Conservation (phyloP, 2,113 vertebrate genomes). For the Columba livia region DNA sequence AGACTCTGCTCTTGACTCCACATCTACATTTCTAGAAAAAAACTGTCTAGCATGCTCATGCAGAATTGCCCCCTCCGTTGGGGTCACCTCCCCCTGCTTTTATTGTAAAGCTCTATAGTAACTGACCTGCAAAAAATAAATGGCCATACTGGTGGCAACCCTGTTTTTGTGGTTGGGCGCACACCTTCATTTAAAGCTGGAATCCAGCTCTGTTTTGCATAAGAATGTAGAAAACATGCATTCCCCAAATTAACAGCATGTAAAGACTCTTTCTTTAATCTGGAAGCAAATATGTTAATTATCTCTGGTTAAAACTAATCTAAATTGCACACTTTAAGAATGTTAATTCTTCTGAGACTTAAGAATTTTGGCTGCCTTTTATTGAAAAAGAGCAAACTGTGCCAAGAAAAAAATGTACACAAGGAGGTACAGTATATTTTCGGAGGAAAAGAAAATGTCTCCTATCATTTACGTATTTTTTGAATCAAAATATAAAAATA, state of each 20-base stretch:
- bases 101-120: background rate
- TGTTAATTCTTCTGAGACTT: background rate
- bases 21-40: background rate
- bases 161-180: background rate
- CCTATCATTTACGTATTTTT: background rate
- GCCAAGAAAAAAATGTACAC: background rate
- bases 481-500: background rate
- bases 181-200: slow-evolving; percentile 19
- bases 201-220: slow-evolving; percentile 34
- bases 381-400: background rate
- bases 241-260: slow-evolving; percentile 4
- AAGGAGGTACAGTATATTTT: background rate
- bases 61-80: background rate
- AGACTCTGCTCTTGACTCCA: background rate
- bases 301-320: slow-evolving; percentile 1
- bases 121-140: background rate
- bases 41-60: background rate
- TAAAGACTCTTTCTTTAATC: slow-evolving; percentile 19
- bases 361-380: slow-evolving; percentile 16
- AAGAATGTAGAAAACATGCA: slow-evolving; percentile 5
- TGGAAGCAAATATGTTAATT: slow-evolving; percentile 46
- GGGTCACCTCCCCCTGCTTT: background rate
- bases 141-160: background rate
- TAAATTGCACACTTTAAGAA: background rate
- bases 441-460: background rate